Base-by-base conservation (phyloP, 2,888 invertebrate genomes). In the Clitarchus hookeri region DNA sequence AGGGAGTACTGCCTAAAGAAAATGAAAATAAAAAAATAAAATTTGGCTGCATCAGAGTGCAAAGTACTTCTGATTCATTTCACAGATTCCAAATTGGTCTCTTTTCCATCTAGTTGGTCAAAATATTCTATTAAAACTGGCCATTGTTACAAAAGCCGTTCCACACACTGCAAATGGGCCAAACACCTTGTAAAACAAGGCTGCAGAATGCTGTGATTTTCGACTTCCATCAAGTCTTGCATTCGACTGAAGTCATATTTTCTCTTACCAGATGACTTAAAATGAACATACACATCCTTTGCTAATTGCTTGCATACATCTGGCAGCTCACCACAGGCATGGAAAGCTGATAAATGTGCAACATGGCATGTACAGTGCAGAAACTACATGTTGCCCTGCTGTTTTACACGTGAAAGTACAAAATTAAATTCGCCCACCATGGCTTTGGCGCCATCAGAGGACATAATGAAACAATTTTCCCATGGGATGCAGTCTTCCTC, bases 281-380 rank as follows among this genome's bases (percentile, higher is more conserved):
- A 65, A 27, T 36, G 6, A 82, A 82, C 82, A 44, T 82, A 82
- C 12, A 84, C 84, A 84, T 84, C 84, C n/a, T 44, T 48, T n/a
- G 84, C 16, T 8, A 84, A n/a, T 26, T 84, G 84, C 48, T 84
- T 48, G 44, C 84, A 36, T 82, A 48, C 48, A 26, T 54, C 84
- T 44, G 48, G 84, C 19, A 84, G 13, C 44, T 84, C 25, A 84
- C 9, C 16, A 44, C 85, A 85, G 25, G 80, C 44, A 44, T 44
- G 77, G n/a, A 80, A 85, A 36, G 85, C 85, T 36, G 78, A 80
- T 36, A 85, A 78, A 27, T 85, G 85, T 8, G 85, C 79, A 44
- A 85, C 79, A 85, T 85, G 80, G 36, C 85, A 85, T 19, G 82
- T 27, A 23, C 82, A 82, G 44, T 82, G 82, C 27, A 82, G 27